phyloP scores from a whole-genome alignment of 2,888 invertebrate species.

The Fragum fragum region DNA sequence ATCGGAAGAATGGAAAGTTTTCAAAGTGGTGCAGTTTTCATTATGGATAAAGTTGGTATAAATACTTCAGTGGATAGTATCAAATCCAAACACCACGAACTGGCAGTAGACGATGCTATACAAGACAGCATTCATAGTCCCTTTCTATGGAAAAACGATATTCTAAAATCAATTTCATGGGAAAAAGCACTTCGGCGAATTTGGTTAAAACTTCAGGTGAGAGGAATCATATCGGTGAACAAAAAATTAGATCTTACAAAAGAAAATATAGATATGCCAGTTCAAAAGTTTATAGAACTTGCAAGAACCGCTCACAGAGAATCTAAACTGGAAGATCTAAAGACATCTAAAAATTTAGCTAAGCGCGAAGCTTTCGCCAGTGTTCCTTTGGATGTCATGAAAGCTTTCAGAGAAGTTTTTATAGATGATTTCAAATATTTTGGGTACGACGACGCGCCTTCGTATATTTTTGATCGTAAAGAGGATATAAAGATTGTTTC shows the following conservation, averaged over 20 bases:
- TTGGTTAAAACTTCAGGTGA: slow-evolving; percentile 64
- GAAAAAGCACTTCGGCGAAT: slow-evolving; percentile 53
- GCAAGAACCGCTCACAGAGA: slow-evolving; percentile 43
- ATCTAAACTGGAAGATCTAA: slow-evolving; percentile 35
- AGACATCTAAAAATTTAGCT: slow-evolving; percentile 42
- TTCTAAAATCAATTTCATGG: slow-evolving; percentile 54
- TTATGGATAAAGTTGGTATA: slow-evolving; percentile 51
- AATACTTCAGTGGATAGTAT: slow-evolving; percentile 32
- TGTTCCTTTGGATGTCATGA: slow-evolving; percentile 43
- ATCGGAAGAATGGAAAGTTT: slow-evolving; percentile 60
- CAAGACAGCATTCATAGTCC: slow-evolving; percentile 54
- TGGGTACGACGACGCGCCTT: slow-evolving; percentile 53
- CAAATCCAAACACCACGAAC: slow-evolving; percentile 15
- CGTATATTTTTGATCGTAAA: slow-evolving; percentile 30
- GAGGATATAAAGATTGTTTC: neutral
- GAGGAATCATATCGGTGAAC: slow-evolving; percentile 46
- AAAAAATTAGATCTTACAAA: slow-evolving; percentile 18
- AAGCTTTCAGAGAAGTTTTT: slow-evolving; percentile 46
- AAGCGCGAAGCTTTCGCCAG: slow-evolving; percentile 55
- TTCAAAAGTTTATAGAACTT: slow-evolving; percentile 43
- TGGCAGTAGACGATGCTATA: slow-evolving; percentile 46
- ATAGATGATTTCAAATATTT: slow-evolving; percentile 51
- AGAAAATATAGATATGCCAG: slow-evolving; percentile 29
- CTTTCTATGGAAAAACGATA: slow-evolving; percentile 47
- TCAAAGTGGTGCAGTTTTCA: slow-evolving; percentile 43